Conservation (phyloP, 2,888 invertebrate species). For the Graphium colonna region DNA sequence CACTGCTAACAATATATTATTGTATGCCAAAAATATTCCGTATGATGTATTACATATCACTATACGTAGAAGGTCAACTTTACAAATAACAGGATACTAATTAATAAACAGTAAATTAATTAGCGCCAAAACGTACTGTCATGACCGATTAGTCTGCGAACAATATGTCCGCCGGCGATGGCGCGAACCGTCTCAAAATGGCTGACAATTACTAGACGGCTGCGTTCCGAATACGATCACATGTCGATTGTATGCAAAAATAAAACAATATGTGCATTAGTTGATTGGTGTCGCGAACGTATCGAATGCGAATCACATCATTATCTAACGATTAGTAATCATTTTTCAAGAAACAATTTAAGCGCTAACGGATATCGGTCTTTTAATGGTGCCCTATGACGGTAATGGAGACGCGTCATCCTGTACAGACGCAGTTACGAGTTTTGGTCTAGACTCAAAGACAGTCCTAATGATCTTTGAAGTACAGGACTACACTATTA, state of each 20-base stretch:
- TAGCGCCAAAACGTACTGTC: constrained; percentile 48
- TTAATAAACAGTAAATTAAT: constrained; percentile 48
- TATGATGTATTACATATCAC: no score
- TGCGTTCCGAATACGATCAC: constrained; percentile 43
- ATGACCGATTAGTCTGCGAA: constrained; percentile 47
- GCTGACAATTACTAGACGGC: constrained; percentile 59
- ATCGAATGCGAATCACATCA: constrained; percentile 34
- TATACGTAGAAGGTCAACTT: constrained; percentile 19
- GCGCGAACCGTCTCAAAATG: constrained; percentile 55
- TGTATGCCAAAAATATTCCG: no score
- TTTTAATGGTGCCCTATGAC: constrained; percentile 16
- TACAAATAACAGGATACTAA: constrained; percentile 37
- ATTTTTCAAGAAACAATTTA: constrained; percentile 31
- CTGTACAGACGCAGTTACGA: neutral
- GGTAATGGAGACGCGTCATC: constrained; percentile 26
- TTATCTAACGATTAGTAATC: constrained; percentile 30
- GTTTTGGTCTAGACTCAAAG: no score
- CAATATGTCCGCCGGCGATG: constrained; percentile 43
- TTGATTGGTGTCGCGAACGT: constrained; percentile 39
- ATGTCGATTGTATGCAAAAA: constrained; percentile 58
- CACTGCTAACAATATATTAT: no score
- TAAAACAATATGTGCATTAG: constrained; percentile 31
- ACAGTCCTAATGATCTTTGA: no score
- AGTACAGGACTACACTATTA: no score
- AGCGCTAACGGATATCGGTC: constrained; percentile 30